phyloP scores from a whole-genome alignment of 2,797 vertebrate species.

The Ciconia nigra region DNA sequence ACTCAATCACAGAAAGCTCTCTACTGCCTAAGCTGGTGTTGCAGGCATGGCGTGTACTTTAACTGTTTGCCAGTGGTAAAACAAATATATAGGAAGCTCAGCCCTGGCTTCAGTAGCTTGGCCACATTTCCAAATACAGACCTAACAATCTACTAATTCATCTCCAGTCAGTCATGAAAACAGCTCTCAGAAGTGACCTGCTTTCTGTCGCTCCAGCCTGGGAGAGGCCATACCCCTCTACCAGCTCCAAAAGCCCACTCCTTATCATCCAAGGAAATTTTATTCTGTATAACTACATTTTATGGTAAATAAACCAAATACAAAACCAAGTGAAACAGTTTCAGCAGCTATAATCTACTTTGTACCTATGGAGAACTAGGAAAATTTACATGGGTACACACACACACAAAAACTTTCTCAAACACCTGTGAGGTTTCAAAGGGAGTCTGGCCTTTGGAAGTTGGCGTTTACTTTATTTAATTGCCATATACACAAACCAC shows the following conservation, averaged over 20 bases:
- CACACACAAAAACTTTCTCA: background rate
- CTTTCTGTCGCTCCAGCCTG: background rate
- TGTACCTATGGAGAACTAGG: background rate
- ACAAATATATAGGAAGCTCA: background rate
- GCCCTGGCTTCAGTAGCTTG: background rate
- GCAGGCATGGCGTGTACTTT: background rate
- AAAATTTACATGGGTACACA: background rate
- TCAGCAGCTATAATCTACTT: background rate
- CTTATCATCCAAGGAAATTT: background rate
- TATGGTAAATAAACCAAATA: background rate
- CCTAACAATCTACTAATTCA: background rate
- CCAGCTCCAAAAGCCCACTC: background rate
- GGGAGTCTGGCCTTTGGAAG: background rate
- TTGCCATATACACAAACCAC: background rate
- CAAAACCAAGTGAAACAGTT: background rate
- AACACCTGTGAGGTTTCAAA: background rate
- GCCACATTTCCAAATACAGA: background rate
- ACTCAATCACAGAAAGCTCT: background rate
- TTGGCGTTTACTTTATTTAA: background rate
- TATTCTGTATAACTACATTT: background rate
- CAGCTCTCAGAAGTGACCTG: background rate
- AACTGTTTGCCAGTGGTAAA: background rate
- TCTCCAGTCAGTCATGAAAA: background rate
- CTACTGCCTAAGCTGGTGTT: background rate
- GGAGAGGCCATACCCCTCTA: background rate